Evolutionary conservation across 2,113 vertebrate species (phyloP).

Genomic region (Alces alces): DNA sequence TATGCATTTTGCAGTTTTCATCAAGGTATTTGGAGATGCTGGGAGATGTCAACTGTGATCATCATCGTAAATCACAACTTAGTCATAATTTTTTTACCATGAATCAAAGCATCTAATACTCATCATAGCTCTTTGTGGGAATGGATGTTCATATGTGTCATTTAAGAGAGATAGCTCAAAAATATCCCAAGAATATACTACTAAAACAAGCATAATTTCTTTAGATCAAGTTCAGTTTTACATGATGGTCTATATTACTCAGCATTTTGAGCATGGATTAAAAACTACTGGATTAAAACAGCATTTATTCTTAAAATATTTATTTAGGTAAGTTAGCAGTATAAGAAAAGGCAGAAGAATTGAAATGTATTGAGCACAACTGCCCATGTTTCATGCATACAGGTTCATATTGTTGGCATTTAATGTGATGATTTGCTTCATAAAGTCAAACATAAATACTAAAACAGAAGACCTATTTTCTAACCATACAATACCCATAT

Average conservation of each 20-base stretch:
- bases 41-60: not conserved
- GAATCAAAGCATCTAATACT: not conserved
- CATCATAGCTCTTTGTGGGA: not conserved
- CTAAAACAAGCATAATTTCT: not conserved
- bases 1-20: not conserved
- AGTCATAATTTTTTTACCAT: not conserved
- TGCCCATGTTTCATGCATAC: not conserved
- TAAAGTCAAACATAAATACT: not conserved
- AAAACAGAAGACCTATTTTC: not conserved
- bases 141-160: not conserved
- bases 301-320: not conserved
- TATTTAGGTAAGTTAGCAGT: not conserved
- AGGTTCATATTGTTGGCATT: not conserved
- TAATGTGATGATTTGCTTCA: not conserved
- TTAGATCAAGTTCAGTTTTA: not conserved
- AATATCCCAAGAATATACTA: not conserved
- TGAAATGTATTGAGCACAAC: not conserved
- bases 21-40: not conserved
- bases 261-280: not conserved
- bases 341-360: not conserved
- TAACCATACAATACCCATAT: not conserved
- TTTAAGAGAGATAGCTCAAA: not conserved
- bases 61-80: not conserved
- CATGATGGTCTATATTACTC: not conserved
- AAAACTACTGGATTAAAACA: not conserved